phyloP scores from a whole-genome alignment of 2,797 vertebrate genomes.

The Chrosomus eos region DNA sequence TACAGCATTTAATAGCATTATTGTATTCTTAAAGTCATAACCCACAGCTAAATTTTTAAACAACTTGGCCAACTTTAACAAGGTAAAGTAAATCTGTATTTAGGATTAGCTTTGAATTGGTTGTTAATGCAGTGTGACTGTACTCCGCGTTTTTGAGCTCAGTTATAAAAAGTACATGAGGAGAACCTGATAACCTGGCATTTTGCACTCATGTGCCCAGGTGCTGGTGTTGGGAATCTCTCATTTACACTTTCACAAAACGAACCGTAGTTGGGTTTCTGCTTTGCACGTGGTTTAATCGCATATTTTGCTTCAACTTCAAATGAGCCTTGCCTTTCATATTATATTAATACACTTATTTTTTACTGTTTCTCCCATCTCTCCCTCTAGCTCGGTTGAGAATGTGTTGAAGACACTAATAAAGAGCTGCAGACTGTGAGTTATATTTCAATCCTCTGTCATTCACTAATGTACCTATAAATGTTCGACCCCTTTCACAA shows the following conservation, averaged over 20 bases:
- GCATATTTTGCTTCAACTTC: slow-evolving; percentile 59
- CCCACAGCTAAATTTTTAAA: background rate
- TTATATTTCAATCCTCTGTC: slow-evolving; percentile 60
- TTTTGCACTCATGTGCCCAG: slow-evolving; percentile 22
- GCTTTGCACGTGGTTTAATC: slow-evolving; percentile 73
- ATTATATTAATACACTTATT: background rate
- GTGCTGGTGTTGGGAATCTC: slow-evolving; percentile 23
- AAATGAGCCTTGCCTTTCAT: background rate
- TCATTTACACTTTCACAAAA: slow-evolving; percentile 45
- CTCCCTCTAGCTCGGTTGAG: slow-evolving; percentile 88
- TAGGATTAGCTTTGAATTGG: slow-evolving; percentile 5
- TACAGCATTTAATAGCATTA: background rate
- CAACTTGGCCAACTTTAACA: background rate
- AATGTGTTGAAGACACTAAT: slow-evolving; percentile 95
- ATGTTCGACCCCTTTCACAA: slow-evolving; percentile 35
- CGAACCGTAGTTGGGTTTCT: slow-evolving; percentile 54
- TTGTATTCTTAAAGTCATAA: background rate
- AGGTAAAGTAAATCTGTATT: background rate
- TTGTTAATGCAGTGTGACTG: background rate
- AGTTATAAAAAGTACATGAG: slow-evolving; percentile 9
- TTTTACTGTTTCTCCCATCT: slow-evolving; percentile 56
- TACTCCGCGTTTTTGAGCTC: slow-evolving; percentile 4
- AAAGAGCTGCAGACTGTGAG: slow-evolving; percentile 98
- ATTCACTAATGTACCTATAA: slow-evolving; percentile 20
- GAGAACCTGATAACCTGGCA: slow-evolving; percentile 16